A percentile compares a stretch with the other conserved stretches of the same genome.
Evolutionary conservation across 2,888 invertebrate species (phyloP).

Genomic region (Troides helena): DNA sequence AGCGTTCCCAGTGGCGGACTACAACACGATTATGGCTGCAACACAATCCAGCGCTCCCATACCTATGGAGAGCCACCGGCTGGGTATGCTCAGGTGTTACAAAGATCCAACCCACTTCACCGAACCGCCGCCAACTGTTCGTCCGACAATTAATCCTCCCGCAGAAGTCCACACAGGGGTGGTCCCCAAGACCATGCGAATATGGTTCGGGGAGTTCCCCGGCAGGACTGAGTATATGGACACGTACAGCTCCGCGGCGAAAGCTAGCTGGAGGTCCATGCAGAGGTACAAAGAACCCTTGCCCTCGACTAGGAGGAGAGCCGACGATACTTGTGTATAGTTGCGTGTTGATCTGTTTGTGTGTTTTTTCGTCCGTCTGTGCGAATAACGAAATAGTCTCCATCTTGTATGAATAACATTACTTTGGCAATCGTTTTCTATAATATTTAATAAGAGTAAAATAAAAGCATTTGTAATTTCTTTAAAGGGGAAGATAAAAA

Average conservation of each 20-base stretch:
- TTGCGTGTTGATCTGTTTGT: not conserved
- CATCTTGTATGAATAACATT: not conserved
- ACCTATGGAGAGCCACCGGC: constrained; percentile 77
- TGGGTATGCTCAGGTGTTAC: constrained; percentile 80
- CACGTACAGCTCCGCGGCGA: constrained; percentile 80
- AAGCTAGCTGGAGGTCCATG: constrained; percentile 80
- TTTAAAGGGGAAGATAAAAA: constrained; percentile 50
- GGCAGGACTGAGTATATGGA: constrained; percentile 83
- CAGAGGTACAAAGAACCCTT: constrained; percentile 83
- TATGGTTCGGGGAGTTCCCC: constrained; percentile 79
- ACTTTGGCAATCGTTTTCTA: not conserved
- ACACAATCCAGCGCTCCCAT: constrained; percentile 81
- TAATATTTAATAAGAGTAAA: constrained; percentile 16
- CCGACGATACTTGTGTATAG: constrained; percentile 77
- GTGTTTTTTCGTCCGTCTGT: not conserved
- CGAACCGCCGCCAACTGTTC: constrained; percentile 70
- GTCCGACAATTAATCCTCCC: constrained; percentile 80
- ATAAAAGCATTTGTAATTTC: constrained; percentile 32
- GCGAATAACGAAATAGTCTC: not conserved
- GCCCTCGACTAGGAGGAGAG: constrained; percentile 80
- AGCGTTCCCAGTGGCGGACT: constrained; percentile 78
- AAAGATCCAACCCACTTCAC: constrained; percentile 82
- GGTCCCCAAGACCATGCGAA: constrained; percentile 70
- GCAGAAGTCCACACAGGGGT: constrained; percentile 59
- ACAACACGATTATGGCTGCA: constrained; percentile 80